Evolutionary conservation across 1,140 invertebrate genomes (phyloP), one percentile per base, ranked within the genome.

Genomic region (Drosophila equinoxialis): DNA sequence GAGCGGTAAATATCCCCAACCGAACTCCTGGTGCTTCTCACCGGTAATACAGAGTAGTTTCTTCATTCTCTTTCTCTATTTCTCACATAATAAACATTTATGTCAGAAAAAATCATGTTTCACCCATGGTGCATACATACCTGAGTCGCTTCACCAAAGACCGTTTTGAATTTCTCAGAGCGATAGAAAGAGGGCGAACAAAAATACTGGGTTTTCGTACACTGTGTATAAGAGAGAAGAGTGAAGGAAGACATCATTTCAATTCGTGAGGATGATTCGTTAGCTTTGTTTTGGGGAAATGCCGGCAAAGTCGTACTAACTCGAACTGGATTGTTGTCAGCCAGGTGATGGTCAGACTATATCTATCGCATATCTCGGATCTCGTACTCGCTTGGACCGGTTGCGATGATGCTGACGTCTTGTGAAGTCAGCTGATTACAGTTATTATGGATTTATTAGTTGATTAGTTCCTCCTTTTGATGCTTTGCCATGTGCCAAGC

Each of bases 391-490:
- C 35, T 76, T 64, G 37, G 62, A 77, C 74, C 68, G 74, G 74
- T 77, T 71, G 51, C 33, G 33, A 17, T 42, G 30, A 17, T 41
- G 51, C 54, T 41, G 51, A n/a, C 55, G 69, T 64, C 55, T 60
- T 60, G 62, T 51, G 60, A 54, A 37, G 37, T 55, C 57, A 41
- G 39, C 83, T 82, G 85, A 82, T 87, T 82, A 82, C 83, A 79
- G 82, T 86, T 81, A 87, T 86, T 86, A 82, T 26, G 67, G 70
- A 77, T 81, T 85, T 85, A 82, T 84, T 84, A 77, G 75, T 77
- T 77, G 74, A 77, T 77, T 77, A 77, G 74, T 77, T 77, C 71
- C 58, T 59, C 30, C 71, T 39, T 39, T 33, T 39, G 33, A 66
- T 63, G 59, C 37, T 33, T 42, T 45, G 41, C 45, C 54, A 48